Conservation (phyloP, 2,113 vertebrate genomes). For the Penelope pileata region DNA sequence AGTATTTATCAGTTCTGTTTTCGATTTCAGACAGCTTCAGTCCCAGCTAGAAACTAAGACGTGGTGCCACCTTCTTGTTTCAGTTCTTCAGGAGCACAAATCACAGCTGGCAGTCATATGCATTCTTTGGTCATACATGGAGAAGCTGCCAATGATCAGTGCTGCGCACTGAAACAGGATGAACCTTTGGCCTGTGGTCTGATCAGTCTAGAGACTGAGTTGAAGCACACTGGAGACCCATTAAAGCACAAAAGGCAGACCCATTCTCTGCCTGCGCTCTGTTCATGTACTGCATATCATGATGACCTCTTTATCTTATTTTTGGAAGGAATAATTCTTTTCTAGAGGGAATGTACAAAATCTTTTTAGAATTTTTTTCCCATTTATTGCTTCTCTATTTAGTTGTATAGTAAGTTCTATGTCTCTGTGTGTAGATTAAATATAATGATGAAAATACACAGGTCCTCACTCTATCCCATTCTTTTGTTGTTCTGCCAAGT, state of each 20-base stretch:
- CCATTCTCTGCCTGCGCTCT: not conserved
- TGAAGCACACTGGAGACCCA: not conserved
- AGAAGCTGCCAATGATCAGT: not conserved
- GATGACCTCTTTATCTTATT: not conserved
- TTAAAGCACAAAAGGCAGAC: not conserved
- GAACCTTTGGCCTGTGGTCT: not conserved
- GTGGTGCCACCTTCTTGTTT: not conserved
- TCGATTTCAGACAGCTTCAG: too few relatives aligned
- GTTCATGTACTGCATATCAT: not conserved
- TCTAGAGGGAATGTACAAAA: not conserved
- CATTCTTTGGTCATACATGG: not conserved
- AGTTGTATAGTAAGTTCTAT: not conserved
- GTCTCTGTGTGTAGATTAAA: not conserved
- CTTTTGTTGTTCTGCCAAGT: constrained; percentile 33
- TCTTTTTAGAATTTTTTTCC: not conserved
- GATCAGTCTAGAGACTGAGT: not conserved
- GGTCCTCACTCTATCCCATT: not conserved
- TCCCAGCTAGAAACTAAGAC: too few relatives aligned
- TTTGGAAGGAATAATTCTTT: not conserved
- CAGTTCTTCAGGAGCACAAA: not conserved
- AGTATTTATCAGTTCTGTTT: too few relatives aligned
- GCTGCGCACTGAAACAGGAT: not conserved
- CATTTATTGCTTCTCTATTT: not conserved
- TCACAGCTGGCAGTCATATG: not conserved
- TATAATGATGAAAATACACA: not conserved